These are phyloP conservation scores for Atta texana DNA, from an alignment of 1,140 invertebrate genomes.

Conservation along the genomic window DNA sequence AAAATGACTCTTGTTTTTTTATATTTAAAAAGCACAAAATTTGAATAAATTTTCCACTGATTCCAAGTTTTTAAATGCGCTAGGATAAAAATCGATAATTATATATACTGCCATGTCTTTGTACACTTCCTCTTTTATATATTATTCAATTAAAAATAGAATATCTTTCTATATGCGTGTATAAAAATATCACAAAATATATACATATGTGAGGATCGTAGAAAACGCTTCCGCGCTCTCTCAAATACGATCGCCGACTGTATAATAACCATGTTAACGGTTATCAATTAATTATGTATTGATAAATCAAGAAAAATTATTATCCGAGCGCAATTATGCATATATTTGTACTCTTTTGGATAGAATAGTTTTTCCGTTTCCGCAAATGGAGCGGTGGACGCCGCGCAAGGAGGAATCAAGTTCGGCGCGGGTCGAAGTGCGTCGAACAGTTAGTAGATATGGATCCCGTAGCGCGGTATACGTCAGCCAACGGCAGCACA, in stretches of 20 bases:
- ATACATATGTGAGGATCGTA: neutral
- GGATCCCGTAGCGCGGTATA: slow-evolving; percentile 33
- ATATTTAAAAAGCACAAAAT: neutral
- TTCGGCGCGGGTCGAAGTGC: slow-evolving; percentile 42
- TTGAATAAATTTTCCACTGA: neutral
- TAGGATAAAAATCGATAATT: neutral
- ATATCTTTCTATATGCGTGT: neutral
- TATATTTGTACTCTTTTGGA: neutral
- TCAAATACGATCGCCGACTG: neutral
- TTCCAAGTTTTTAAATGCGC: neutral
- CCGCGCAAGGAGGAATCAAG: neutral
- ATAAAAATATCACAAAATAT: neutral
- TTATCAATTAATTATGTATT: neutral
- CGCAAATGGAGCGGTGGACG: neutral
- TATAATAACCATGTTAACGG: neutral
- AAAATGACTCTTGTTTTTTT: neutral
- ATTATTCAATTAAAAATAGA: neutral
- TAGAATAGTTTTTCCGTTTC: neutral
- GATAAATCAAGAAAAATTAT: neutral
- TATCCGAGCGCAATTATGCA: neutral
- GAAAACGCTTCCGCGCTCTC: neutral
- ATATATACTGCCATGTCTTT: no score
- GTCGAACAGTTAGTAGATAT: slow-evolving; percentile 68
- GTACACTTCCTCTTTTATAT: neutral
- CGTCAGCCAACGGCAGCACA: slow-evolving; percentile 24